Evolutionary conservation across 1,140 invertebrate genomes (phyloP).

Genomic region (Hypothenemus hampei): DNA sequence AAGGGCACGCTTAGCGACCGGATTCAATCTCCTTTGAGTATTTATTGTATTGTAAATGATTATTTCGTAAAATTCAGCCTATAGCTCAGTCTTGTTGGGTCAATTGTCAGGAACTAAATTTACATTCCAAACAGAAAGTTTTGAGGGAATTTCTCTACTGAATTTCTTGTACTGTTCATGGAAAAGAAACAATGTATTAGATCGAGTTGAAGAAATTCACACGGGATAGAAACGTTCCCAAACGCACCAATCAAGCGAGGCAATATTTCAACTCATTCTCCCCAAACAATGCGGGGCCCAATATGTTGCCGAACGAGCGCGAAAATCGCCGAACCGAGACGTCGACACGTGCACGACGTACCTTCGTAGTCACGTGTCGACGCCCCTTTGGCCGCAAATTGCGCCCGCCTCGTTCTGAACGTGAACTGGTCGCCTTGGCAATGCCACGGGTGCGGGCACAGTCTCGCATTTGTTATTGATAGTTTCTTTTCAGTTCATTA

Average conservation of each 20-base stretch:
- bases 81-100: too few species aligned
- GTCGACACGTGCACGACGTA: slow-evolving; percentile 39
- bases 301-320: slow-evolving; percentile 19
- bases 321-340: slow-evolving; percentile 21
- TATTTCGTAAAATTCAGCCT: neutral
- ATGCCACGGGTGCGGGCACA: slow-evolving; percentile 10
- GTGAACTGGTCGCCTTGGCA: slow-evolving; percentile 7
- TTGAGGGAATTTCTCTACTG: too few species aligned
- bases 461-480: slow-evolving; percentile 40
- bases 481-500: slow-evolving; percentile 44
- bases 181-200: too few species aligned
- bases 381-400: slow-evolving; percentile 44
- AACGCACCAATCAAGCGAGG: slow-evolving; percentile 12
- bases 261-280: slow-evolving; percentile 35
- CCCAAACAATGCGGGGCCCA: slow-evolving; percentile 28
- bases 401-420: slow-evolving; percentile 31
- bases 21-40: neutral
- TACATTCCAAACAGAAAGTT: neutral
- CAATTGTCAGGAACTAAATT: neutral
- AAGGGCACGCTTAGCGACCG: too few species aligned
- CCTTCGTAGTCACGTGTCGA: slow-evolving; percentile 41
- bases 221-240: too few species aligned
- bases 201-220: slow-evolving; percentile 1
- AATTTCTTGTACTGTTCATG: too few species aligned
- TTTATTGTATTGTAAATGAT: neutral